phyloP scores from a whole-genome alignment of 2,888 invertebrate species.

The Ennomos erosarius region DNA sequence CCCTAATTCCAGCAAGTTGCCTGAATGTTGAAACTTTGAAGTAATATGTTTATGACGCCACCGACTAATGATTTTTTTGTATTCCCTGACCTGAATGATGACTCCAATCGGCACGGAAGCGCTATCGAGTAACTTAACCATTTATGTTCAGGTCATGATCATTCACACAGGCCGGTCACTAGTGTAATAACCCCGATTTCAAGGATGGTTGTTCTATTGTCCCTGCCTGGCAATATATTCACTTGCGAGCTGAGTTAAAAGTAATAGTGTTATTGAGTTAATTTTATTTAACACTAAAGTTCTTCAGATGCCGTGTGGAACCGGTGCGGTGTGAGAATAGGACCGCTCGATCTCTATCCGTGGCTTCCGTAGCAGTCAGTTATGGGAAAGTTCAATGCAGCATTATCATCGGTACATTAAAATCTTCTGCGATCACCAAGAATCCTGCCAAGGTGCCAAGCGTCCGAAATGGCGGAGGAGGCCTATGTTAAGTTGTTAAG shows the following conservation, averaged over 20 bases:
- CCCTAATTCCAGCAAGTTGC: constrained; percentile 37
- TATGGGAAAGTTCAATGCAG: too few relatives aligned
- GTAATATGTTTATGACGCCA: constrained; percentile 3
- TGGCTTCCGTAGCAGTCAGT: too few relatives aligned
- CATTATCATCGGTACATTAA: too few relatives aligned
- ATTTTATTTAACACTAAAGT: too few relatives aligned
- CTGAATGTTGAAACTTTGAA: constrained; percentile 11
- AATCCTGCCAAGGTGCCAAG: too few relatives aligned
- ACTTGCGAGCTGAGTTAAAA: constrained; percentile 39
- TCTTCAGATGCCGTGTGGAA: too few relatives aligned
- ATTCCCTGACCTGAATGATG: background rate
- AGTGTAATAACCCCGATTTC: constrained; percentile 41
- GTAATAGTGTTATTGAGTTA: too few relatives aligned
- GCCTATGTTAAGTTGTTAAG: too few relatives aligned
- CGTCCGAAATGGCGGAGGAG: too few relatives aligned
- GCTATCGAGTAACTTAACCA: constrained; percentile 15
- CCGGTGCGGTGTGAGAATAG: too few relatives aligned
- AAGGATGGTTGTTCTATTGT: constrained; percentile 34
- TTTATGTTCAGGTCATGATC: constrained; percentile 19
- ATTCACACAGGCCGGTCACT: constrained; percentile 48
- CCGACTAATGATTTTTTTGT: constrained; percentile 2
- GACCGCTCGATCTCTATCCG: too few relatives aligned
- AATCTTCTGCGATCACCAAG: too few relatives aligned
- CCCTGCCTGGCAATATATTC: constrained; percentile 46
- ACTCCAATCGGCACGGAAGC: background rate